Evolutionary conservation across 2,113 vertebrate species (phyloP).

Genomic region (Carettochelys insculpta): DNA sequence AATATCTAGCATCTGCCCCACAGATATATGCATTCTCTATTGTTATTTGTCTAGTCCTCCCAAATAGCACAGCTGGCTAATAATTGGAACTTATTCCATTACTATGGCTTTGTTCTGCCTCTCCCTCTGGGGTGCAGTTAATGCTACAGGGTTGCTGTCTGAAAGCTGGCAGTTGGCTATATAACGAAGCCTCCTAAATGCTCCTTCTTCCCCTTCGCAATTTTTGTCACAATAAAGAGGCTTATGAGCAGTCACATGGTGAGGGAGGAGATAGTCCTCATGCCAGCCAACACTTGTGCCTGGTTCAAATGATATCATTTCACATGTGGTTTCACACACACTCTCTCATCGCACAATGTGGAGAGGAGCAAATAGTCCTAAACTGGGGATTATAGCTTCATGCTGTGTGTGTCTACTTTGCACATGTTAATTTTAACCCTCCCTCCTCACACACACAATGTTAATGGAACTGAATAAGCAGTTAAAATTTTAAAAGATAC

Average conservation of each 20-base stretch:
- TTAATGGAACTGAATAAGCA: background rate
- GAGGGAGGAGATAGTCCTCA: background rate
- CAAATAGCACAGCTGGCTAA: background rate
- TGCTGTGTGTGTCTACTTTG: background rate
- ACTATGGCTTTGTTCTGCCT: background rate
- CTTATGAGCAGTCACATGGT: background rate
- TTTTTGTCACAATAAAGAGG: background rate
- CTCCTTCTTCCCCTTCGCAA: background rate
- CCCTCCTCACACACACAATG: background rate
- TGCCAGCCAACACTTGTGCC: background rate
- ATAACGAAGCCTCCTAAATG: background rate
- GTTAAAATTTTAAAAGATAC: background rate
- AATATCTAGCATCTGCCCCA: background rate
- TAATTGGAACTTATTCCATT: background rate
- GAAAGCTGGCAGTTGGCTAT: background rate
- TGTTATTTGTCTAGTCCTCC: background rate
- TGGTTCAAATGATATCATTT: background rate
- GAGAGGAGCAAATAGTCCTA: background rate
- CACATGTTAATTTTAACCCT: slow-evolving; percentile 24
- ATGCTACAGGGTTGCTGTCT: background rate
- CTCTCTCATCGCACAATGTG: background rate
- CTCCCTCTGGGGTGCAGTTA: background rate
- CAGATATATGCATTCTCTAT: background rate
- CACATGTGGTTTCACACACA: background rate
- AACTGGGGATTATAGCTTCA: background rate